Base-by-base conservation (phyloP, 1,140 invertebrate genomes). In the Musca vetustissima region DNA sequence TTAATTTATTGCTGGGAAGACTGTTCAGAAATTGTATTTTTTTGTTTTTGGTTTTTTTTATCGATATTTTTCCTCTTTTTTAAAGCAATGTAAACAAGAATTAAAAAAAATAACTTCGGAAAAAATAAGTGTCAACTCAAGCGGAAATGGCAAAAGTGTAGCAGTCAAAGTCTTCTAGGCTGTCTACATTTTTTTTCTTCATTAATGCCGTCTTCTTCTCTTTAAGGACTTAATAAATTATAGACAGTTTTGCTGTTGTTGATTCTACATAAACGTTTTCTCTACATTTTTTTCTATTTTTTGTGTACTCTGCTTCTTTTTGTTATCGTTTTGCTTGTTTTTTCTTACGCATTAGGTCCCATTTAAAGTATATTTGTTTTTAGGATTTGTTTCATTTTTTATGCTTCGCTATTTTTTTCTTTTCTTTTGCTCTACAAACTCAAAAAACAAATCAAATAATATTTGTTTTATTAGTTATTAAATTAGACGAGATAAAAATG, bases 281-380 rank as follows among this genome's bases (percentile, higher is more conserved):
- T n/a, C 3, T 28, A 8, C 8, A 4, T 28, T 28, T 28, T 28
- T 4, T 28, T 28, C 28, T 3, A 3, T 28, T 28, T 2, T 43
- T 43, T 13, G 36, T 4, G n/a, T 32, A 32, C n/a, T n/a, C 36
- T 43, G 4, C 36, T 21, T 19, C 11, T 9, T 36, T 61, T 61
- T 52, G 4, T 19, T 9, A 52, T 52, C 13, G 22, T 59, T 59
- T n/a, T 59, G 25, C 24, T 59, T 25, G 2, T 59, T 59, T n/a
- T 59, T 25, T 36, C n/a, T 59, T 59, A 8, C 22, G 22, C n/a
- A 24, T 65, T 49, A 65, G 64, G 43, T 65, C 48, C 43, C 43
- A 48, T 49, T 22, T 49, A 61, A 61, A 61, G 57, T 61, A 61
- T 19, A 65, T 24, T 49, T 49, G 14, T 53, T 53, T 53, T 53